phyloP scores from a whole-genome alignment of 2,888 invertebrate genomes.

The Willowsia nigromaculata region DNA sequence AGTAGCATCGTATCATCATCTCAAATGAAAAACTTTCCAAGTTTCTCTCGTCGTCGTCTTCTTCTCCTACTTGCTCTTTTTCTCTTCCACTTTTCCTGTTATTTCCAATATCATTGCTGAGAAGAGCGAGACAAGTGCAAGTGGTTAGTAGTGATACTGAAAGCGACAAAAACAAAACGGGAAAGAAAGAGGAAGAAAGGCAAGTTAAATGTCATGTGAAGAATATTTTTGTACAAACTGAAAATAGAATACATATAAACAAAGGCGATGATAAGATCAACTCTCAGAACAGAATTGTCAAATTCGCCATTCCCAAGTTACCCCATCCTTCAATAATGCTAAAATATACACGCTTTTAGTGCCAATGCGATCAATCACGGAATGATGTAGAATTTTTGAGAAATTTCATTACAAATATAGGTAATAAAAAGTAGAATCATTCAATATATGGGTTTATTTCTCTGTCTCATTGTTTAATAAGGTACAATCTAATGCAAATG shows the following conservation, averaged over 20 bases:
- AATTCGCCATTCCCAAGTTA: no score
- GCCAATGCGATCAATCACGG: no score
- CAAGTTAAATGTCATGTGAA: background rate
- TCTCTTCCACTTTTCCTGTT: slow-evolving; percentile 50
- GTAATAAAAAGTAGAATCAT: no score
- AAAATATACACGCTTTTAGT: no score
- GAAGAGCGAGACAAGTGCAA: background rate
- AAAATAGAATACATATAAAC: slow-evolving; percentile 1
- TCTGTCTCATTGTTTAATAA: no score
- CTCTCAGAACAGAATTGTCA: background rate
- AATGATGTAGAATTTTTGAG: no score
- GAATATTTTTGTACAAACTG: background rate
- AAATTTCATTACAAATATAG: no score
- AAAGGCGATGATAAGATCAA: background rate
- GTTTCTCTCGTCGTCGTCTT: slow-evolving; percentile 8
- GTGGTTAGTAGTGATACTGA: background rate
- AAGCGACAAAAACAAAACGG: background rate
- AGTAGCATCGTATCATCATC: slow-evolving; percentile 30
- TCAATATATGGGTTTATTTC: no score
- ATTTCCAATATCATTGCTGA: slow-evolving; percentile 51
- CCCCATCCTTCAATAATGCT: no score
- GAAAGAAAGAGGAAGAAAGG: background rate
- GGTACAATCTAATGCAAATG: no score
- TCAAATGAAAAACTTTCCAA: slow-evolving; percentile 62
- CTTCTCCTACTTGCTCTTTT: background rate